These are phyloP conservation scores for Ridgeia piscesae DNA, from an alignment of 1,140 invertebrate genomes.

Conservation along the genomic window DNA sequence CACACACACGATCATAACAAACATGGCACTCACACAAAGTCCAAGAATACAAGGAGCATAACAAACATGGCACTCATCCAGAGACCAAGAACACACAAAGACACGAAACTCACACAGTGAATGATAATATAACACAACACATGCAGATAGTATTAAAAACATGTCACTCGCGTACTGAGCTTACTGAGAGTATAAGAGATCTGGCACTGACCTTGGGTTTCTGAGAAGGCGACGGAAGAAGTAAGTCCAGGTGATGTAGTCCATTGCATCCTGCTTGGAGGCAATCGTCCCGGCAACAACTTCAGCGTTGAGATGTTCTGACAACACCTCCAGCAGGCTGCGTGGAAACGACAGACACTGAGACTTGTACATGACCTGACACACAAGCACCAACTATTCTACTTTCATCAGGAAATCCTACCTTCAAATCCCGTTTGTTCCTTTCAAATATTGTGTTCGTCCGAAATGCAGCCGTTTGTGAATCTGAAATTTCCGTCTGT, in stretches of 20 bases:
- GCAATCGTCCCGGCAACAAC: constrained; percentile 90
- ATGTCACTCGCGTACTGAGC: constrained; percentile 23
- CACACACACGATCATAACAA: constrained; percentile 7
- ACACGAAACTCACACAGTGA: not conserved
- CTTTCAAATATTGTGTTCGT: not conserved
- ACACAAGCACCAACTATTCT: too few relatives aligned
- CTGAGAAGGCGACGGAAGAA: constrained; percentile 90
- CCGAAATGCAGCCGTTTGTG: not conserved
- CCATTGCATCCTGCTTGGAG: constrained; percentile 89
- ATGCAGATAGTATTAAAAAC: constrained; percentile 25
- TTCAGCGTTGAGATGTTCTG: constrained; percentile 98
- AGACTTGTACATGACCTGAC: too few relatives aligned
- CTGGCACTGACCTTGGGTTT: constrained; percentile 72
- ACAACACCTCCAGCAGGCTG: constrained; percentile 82
- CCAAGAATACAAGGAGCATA: not conserved
- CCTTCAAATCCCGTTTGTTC: too few relatives aligned
- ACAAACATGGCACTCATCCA: not conserved
- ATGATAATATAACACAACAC: not conserved
- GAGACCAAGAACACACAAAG: not conserved
- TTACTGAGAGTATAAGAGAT: not conserved
- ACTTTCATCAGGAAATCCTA: too few relatives aligned
- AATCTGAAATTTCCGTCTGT: too few relatives aligned
- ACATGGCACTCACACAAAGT: not conserved
- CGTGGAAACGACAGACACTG: not conserved
- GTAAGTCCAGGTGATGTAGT: constrained; percentile 98